Base-by-base conservation (phyloP, 23 tunicate species). In the Clavelina lepadiformis region DNA sequence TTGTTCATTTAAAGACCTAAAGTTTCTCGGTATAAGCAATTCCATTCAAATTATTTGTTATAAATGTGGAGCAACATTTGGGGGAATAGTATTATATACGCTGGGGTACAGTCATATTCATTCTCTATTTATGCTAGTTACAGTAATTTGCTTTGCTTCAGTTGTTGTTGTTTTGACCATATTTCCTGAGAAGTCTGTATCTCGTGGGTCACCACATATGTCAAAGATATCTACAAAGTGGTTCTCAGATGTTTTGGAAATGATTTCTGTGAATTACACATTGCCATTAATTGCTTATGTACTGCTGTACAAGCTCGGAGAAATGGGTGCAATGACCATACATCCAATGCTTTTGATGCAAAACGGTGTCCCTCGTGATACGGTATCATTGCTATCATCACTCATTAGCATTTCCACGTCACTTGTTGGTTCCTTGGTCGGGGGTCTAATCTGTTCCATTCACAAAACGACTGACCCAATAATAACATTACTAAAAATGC, bases 51-150 rank as follows among this genome's bases (percentile, higher is more conserved):
- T 76, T 55, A 67, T 76, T n/a, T 61, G 73, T 7, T 76, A 54
- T 24, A 76, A 76, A 56, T 67, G 54, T 76, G 82, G 82, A 28
- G 73, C 82, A 2, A 62, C 56, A 28, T 76, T 54, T 56, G 59
- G 82, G 38, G 82, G 56, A 28, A n/a, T 52, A 15, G 15, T 54
- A 3, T 38, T 76, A 44, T 19, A 29, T 4, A 21, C 11, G 11
- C 38, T 72, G 25, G 78, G 55, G 3, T 72, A 52, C 58, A 5
- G 24, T 15, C 37, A 72, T 25, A 25, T 72, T 8, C 19, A 24
- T 23, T 3, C 19, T 20, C 5, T 72, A 35, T 72, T 72, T 72
- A 11, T 72, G 20, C 5, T 32, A 53, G 5, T 32, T 11, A 33
- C 49, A 3, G n/a, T 27, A 15, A 13, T 69, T 32, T 69, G 33